Conservation (phyloP, 2,797 vertebrate genomes). For the Ispidina lecontei region DNA sequence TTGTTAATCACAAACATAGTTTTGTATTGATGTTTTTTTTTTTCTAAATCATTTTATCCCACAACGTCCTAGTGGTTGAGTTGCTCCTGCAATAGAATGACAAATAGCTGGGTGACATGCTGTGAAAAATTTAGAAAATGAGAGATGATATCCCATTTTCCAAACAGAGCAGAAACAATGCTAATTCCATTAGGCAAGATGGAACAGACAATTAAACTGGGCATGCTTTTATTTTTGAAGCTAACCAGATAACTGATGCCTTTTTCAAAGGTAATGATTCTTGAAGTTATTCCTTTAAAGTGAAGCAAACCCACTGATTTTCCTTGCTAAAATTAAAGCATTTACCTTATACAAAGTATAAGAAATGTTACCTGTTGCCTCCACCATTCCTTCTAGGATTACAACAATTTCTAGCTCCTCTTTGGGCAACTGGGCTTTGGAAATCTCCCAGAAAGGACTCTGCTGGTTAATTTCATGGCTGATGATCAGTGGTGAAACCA, state of each 20-base stretch:
- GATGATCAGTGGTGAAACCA: conserved; percentile 98
- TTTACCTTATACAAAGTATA: conserved; percentile 48
- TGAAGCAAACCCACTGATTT: conserved; percentile 37
- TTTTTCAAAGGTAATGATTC: conserved; percentile 14
- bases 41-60: conserved; percentile 47
- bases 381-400: conserved; percentile 99
- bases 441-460: conserved; percentile 99
- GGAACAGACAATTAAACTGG: conserved; percentile 44
- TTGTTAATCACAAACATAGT: background rate
- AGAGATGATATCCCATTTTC: conserved; percentile 41
- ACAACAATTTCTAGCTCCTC: conserved; percentile 97
- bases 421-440: conserved; percentile 90
- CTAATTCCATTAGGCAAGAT: conserved; percentile 24
- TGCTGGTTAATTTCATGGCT: conserved; percentile 98
- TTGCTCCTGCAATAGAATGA: conserved; percentile 39
- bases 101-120: conserved; percentile 21
- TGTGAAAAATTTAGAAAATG: conserved; percentile 47
- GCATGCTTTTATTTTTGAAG: conserved; percentile 47
- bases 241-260: conserved; percentile 7
- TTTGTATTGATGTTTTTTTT: background rate
- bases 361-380: conserved; percentile 92
- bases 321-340: conserved; percentile 58
- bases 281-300: conserved; percentile 41
- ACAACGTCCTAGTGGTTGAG: conserved; percentile 18
- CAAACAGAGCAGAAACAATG: conserved; percentile 49